Base-by-base conservation (phyloP, 2,797 vertebrate species). In the Lepus oiostolus region DNA sequence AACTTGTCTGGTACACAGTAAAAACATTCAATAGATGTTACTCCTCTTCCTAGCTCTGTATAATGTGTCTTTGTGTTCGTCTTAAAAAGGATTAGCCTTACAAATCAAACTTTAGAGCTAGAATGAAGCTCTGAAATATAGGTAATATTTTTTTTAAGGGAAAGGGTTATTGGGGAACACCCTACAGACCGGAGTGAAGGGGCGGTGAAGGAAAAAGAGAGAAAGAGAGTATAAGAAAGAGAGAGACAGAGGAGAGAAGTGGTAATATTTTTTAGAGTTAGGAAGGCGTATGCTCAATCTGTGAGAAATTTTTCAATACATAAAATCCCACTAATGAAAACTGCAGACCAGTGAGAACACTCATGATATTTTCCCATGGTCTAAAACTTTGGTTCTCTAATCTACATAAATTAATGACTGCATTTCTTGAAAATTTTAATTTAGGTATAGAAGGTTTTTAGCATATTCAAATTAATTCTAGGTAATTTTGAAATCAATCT, bases 321-420 rank as follows among this genome's bases (percentile, higher is more conserved):
- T 22, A 85, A 90, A 90, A 85, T 67, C 12, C 65, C 74, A 63
- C n/a, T 65, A 52, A 38, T 54, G 38, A 71, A 91, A 87, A 88
- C 54, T 62, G 88, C 21, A 58, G 58, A 68, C 7, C 58, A 93
- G 42, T 63, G 26, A 68, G 62, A 94, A 38, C 50, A 50, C 22
- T 72, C 1, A 42, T n/a, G 71, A 65, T 76, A 9, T 4, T 67
- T 35, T 54, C 4, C 30, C 17, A 5, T 50, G 70, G 47, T 92
- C 86, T 82, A 68, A 76, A 80, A 60, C 6, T 30, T 82, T 60
- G 24, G 19, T 60, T 77, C 19, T 77, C 62, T 89, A 14, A 54
- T 74, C 60, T 68, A 67, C 13, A 22, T 52, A 67, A 71, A 22
- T 62, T 42, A 77, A 79, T 63, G 14, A 79, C 52, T 65, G 0